These are phyloP conservation scores for Conopomorpha cramerella DNA, from an alignment of 1,140 invertebrate genomes.

Conservation along the genomic window DNA sequence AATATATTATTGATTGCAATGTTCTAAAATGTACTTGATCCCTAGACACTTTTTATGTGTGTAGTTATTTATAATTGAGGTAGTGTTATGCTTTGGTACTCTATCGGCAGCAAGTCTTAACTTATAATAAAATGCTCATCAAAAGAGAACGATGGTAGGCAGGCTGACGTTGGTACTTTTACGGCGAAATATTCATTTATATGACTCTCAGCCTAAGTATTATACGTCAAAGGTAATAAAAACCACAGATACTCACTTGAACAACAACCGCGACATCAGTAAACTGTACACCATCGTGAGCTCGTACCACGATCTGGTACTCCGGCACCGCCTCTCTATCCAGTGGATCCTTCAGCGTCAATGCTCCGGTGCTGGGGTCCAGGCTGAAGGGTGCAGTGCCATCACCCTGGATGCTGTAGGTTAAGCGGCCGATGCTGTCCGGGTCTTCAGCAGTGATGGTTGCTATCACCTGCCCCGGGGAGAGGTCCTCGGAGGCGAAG, in stretches of 20 bases:
- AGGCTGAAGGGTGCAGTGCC: slow-evolving; percentile 70
- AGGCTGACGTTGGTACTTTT: no score
- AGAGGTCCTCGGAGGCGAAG: slow-evolving; percentile 82
- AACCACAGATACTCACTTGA: slow-evolving; percentile 63
- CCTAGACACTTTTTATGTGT: no score
- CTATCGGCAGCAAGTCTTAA: no score
- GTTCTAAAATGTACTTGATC: no score
- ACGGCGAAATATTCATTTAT: no score
- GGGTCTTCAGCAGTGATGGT: slow-evolving; percentile 79
- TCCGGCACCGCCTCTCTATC: slow-evolving; percentile 83
- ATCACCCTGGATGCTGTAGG: slow-evolving; percentile 68
- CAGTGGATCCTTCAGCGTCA: slow-evolving; percentile 75
- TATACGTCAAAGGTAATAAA: no score
- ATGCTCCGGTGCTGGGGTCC: slow-evolving; percentile 69
- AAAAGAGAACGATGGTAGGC: no score
- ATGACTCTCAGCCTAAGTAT: no score
- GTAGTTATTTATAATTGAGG: no score
- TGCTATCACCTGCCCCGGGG: slow-evolving; percentile 77
- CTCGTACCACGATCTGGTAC: slow-evolving; percentile 81
- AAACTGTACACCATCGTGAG: slow-evolving; percentile 85
- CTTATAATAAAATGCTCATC: no score
- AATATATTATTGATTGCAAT: no score
- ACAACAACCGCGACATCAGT: slow-evolving; percentile 76
- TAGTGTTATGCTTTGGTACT: no score
- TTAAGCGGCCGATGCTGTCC: slow-evolving; percentile 77